These are phyloP conservation scores for Furnarius figulus DNA, from an alignment of 2,113 vertebrate species.

Conservation along the genomic window DNA sequence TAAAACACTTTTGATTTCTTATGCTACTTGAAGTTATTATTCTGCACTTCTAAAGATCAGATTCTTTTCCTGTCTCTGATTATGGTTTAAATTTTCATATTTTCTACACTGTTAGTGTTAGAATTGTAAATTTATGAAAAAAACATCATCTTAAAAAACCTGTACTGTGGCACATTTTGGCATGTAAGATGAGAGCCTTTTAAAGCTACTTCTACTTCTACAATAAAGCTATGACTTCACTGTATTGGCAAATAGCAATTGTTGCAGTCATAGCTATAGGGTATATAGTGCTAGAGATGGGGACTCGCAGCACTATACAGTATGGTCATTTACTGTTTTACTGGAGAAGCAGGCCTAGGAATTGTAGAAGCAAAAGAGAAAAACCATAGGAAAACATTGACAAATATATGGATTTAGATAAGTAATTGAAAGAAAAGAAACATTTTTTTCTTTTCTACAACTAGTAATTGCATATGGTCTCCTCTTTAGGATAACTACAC, in stretches of 20 bases:
- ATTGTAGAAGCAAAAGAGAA: neutral
- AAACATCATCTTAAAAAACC: neutral
- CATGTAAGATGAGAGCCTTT: neutral
- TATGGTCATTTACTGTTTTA: neutral
- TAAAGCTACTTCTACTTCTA: neutral
- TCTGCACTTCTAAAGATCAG: neutral
- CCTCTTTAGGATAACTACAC: constrained; percentile 93
- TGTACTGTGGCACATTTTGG: neutral
- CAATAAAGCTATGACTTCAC: neutral
- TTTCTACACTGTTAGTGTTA: neutral
- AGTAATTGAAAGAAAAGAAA: neutral
- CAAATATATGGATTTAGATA: neutral
- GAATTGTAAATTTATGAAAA: neutral
- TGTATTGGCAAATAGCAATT: neutral
- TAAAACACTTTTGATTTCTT: constrained; percentile 5
- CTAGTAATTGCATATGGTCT: neutral
- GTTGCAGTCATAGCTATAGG: neutral
- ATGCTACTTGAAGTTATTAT: neutral
- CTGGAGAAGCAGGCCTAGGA: neutral
- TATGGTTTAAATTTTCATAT: neutral
- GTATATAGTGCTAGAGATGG: neutral
- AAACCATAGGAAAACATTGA: neutral
- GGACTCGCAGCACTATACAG: neutral
- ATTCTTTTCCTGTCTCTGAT: neutral
- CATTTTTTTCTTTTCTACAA: neutral